Conservation (phyloP, 2,797 vertebrate species). For the Arrhamphus sclerolepis region DNA sequence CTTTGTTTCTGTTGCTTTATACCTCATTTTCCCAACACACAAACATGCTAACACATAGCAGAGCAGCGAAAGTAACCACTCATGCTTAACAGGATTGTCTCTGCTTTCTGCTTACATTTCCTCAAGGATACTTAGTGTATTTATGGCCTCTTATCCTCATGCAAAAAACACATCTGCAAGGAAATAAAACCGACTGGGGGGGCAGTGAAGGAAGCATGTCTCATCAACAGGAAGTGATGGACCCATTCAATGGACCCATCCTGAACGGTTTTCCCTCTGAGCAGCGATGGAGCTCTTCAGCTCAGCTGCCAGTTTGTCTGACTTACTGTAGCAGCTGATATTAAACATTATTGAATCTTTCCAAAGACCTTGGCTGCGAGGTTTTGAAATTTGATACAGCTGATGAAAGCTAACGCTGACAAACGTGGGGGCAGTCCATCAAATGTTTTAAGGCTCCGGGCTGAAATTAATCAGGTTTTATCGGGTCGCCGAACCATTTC, state of each 20-base stretch:
- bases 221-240: conserved; percentile 58
- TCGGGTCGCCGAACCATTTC: conserved; percentile 59
- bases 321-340: conserved; percentile 63
- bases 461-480: conserved; percentile 62
- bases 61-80: conserved; percentile 34
- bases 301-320: conserved; percentile 42
- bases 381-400: conserved; percentile 64
- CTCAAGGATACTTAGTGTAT: conserved; percentile 54
- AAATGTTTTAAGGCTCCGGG: conserved; percentile 56
- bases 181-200: conserved; percentile 54
- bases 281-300: conserved; percentile 35
- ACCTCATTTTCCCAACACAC: conserved; percentile 27
- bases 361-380: conserved; percentile 51
- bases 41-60: conserved; percentile 6
- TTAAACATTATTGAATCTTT: conserved; percentile 68
- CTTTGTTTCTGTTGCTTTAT: conserved; percentile 7
- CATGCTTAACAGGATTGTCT: conserved; percentile 30
- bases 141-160: conserved; percentile 58
- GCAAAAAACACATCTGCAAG: conserved; percentile 57
- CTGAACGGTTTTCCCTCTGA: conserved; percentile 46
- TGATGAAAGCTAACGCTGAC: conserved; percentile 55
- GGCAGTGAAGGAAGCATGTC: conserved; percentile 13
- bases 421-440: conserved; percentile 35
- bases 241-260: conserved; percentile 51
- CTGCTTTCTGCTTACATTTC: conserved; percentile 61